Conservation (phyloP, 2,797 vertebrate genomes). For the Catharus ustulatus region DNA sequence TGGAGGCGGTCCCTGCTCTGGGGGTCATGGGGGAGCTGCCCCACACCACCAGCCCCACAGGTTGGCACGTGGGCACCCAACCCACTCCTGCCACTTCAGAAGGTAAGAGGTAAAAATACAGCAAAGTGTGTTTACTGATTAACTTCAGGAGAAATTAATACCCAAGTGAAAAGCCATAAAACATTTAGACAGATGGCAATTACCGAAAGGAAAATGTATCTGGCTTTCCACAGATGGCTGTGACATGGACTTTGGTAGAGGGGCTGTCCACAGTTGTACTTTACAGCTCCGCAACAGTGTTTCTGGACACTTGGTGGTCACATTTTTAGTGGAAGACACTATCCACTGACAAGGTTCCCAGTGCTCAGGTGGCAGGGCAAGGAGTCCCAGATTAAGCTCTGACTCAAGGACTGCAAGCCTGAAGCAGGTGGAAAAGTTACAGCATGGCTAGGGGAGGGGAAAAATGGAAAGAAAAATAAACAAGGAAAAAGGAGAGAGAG, state of each 20-base stretch:
- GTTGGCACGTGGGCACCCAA: accelerated
- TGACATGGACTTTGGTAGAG: neutral
- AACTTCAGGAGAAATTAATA: constrained; percentile 19
- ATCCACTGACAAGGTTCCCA: neutral
- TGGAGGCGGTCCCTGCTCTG: neutral
- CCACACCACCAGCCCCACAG: neutral
- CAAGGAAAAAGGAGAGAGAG: neutral
- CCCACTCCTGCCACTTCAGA: accelerated
- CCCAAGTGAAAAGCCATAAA: constrained; percentile 13
- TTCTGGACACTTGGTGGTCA: neutral
- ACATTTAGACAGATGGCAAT: constrained; percentile 3
- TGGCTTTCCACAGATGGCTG: neutral
- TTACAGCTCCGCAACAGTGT: neutral
- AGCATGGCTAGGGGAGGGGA: neutral
- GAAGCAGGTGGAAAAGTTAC: neutral
- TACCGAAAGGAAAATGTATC: neutral
- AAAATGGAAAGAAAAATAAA: neutral
- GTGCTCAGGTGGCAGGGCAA: accelerated
- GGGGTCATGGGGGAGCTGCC: accelerated
- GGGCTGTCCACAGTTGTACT: neutral
- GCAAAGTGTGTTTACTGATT: neutral
- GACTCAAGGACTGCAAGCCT: neutral
- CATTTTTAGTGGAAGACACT: neutral
- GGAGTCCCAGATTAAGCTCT: neutral
- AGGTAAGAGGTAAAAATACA: neutral